Evolutionary conservation across 2,797 vertebrate species (phyloP).

Genomic region (Psittacula derbiana): DNA sequence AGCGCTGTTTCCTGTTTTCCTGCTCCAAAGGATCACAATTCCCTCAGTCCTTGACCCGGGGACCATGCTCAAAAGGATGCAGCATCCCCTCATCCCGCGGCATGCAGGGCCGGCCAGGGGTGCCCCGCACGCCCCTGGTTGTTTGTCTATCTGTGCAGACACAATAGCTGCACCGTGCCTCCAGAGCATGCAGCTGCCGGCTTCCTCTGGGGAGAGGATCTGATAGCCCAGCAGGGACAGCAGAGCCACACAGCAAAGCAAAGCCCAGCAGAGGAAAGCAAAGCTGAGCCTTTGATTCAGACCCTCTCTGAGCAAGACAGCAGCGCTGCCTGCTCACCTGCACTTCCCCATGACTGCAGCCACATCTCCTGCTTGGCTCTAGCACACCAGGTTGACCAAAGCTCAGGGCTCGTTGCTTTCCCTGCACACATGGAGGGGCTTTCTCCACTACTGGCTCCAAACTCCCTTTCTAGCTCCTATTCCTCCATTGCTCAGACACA

Average conservation of each 20-base stretch:
- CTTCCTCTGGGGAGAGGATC: not conserved
- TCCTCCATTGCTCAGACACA: not conserved
- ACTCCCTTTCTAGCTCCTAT: not conserved
- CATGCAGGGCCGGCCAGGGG: not conserved
- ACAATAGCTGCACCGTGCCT: not conserved
- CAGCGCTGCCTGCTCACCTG: not conserved
- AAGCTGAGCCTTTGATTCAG: not conserved
- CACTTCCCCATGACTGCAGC: fast-evolving
- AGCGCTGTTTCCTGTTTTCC: constrained; percentile 42
- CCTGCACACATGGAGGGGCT: not conserved
- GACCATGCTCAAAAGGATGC: not conserved
- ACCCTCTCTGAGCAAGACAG: not conserved
- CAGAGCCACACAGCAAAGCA: constrained; percentile 9
- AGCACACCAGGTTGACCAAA: not conserved
- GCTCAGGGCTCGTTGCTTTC: not conserved
- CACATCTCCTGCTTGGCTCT: not conserved
- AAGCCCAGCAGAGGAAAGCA: not conserved
- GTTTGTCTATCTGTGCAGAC: not conserved
- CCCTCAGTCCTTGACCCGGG: constrained; percentile 1
- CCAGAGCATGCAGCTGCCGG: not conserved
- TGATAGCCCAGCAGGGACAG: not conserved
- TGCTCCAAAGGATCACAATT: not conserved
- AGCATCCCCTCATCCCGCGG: not conserved
- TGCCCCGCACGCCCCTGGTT: not conserved
- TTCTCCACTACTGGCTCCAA: not conserved